phyloP scores from a whole-genome alignment of 2,888 invertebrate genomes.

The Micoletzkya japonica region DNA sequence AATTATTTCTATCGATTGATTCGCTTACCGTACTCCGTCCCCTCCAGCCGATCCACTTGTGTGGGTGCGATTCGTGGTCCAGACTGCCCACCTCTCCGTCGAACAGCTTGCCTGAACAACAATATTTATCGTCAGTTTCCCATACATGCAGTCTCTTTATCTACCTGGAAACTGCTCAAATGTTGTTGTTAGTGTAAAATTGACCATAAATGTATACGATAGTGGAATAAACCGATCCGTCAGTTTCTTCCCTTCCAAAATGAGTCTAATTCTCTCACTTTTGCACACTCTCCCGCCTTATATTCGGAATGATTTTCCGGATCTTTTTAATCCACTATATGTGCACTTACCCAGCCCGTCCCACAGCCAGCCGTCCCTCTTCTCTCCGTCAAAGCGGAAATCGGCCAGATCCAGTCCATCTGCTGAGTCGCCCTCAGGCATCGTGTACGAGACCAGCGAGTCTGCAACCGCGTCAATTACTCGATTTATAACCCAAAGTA shows the following conservation, averaged over 20 bases:
- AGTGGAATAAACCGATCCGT: too few species aligned
- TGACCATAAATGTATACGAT: too few species aligned
- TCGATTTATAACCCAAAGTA: neutral
- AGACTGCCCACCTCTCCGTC: slow-evolving; percentile 70
- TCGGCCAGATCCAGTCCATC: slow-evolving; percentile 82
- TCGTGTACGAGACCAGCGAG: slow-evolving; percentile 81
- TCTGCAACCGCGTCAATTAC: slow-evolving; percentile 69
- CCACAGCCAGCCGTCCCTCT: neutral
- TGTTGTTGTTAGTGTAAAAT: too few species aligned
- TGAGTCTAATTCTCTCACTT: too few species aligned
- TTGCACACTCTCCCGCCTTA: too few species aligned
- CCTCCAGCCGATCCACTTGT: slow-evolving; percentile 89
- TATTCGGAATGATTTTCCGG: too few species aligned
- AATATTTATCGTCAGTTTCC: too few species aligned
- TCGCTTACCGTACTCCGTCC: too few species aligned
- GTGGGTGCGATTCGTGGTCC: slow-evolving; percentile 63
- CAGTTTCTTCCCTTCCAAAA: too few species aligned
- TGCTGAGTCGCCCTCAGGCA: slow-evolving; percentile 83
- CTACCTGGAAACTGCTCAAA: too few species aligned
- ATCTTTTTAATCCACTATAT: too few species aligned
- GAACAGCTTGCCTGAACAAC: slow-evolving; percentile 75
- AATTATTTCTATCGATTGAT: slow-evolving; percentile 1
- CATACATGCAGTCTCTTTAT: too few species aligned
- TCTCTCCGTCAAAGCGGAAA: slow-evolving; percentile 67
- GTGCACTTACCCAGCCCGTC: slow-evolving; percentile 10